Percentiles rank a stretch among this genome's conserved stretches.
Evolutionary conservation across 2,888 invertebrate genomes (phyloP).

Genomic region (Abrostola tripartita): DNA sequence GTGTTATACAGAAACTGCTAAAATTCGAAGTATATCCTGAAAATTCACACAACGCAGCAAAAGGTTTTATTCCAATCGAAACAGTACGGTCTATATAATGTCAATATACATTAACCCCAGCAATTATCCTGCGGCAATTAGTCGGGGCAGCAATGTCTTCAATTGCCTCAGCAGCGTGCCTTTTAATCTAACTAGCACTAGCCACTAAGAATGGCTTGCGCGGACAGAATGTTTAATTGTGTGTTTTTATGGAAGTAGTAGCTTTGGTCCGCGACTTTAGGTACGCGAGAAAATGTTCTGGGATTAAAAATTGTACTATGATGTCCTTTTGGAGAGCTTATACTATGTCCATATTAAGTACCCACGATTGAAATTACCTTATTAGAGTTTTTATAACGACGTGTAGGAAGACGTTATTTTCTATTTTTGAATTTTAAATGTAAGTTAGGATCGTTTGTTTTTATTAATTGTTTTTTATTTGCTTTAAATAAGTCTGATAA

Average conservation of each 20-base stretch:
- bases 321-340: too few relatives aligned
- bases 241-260: constrained; percentile 6
- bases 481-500: too few relatives aligned
- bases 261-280: too few relatives aligned
- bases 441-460: too few relatives aligned
- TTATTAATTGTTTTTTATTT: too few relatives aligned
- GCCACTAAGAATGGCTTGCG: constrained; percentile 22
- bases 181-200: constrained; percentile 41
- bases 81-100: neutral
- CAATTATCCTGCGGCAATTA: constrained; percentile 38
- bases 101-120: constrained; percentile 13
- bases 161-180: constrained; percentile 27
- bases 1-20: too few relatives aligned
- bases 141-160: constrained; percentile 33
- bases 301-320: neutral
- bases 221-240: constrained; percentile 36
- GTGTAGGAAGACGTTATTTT: too few relatives aligned
- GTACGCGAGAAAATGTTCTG: neutral
- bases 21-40: too few relatives aligned
- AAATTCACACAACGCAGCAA: neutral
- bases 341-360: too few relatives aligned
- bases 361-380: too few relatives aligned
- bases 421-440: too few relatives aligned
- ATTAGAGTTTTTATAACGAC: too few relatives aligned
- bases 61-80: neutral